These are phyloP conservation scores for Taurulus bubalis DNA, from an alignment of 2,113 vertebrate genomes.

Conservation along the genomic window DNA sequence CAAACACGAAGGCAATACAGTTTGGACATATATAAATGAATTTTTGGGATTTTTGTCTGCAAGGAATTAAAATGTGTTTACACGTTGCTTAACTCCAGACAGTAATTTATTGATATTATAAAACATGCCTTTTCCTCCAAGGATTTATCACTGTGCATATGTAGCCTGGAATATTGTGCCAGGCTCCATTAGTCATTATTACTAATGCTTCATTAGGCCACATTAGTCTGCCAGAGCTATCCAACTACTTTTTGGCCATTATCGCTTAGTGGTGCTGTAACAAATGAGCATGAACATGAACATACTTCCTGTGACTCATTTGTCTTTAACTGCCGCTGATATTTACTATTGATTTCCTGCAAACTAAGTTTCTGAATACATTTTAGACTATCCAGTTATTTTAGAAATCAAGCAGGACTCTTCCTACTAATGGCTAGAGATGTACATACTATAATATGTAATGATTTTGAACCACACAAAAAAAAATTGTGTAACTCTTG, in stretches of 20 bases:
- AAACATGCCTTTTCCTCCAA: not conserved
- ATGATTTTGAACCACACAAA: not conserved
- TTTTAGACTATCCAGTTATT: not conserved
- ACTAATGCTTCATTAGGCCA: not conserved
- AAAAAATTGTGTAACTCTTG: not conserved
- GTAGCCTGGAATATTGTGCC: not conserved
- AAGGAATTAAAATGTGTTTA: not conserved
- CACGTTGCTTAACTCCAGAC: not conserved
- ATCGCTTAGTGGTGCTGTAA: not conserved
- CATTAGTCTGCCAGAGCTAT: not conserved
- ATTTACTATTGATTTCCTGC: not conserved
- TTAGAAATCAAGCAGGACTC: not conserved
- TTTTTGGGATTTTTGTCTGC: not conserved
- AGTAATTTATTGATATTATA: not conserved
- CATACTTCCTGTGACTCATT: not conserved
- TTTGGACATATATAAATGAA: not conserved
- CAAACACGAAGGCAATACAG: not conserved
- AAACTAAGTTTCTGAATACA: not conserved
- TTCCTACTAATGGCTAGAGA: not conserved
- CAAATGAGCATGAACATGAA: constrained; percentile 14
- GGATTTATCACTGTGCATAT: not conserved
- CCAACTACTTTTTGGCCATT: constrained; percentile 1
- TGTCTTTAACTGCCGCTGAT: not conserved
- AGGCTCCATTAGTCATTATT: not conserved
- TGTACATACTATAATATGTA: not conserved